A percentile compares a stretch with the other conserved stretches of the same genome.
phyloP scores from a whole-genome alignment of 2,113 vertebrate species.

The Gopherus flavomarginatus region DNA sequence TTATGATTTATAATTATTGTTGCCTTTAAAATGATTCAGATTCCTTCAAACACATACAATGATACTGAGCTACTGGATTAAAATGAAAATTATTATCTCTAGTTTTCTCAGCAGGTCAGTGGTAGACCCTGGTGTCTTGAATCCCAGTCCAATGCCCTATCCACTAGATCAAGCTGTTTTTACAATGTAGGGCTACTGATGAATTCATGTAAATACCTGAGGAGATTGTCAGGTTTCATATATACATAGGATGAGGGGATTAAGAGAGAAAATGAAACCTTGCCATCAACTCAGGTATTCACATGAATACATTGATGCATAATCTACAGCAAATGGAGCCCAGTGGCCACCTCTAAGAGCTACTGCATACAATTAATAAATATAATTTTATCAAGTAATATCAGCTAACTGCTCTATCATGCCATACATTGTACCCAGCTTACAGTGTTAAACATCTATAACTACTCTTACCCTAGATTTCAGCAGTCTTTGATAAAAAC shows the following conservation, averaged over 20 bases:
- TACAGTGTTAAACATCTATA: neutral
- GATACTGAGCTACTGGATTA: neutral
- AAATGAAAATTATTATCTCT: neutral
- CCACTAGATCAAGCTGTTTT: neutral
- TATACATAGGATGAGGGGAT: too few species aligned
- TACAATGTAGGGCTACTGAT: neutral
- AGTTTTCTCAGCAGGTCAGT: neutral
- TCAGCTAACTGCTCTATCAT: neutral
- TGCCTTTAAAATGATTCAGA: neutral
- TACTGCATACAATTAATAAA: neutral
- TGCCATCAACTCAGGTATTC: neutral
- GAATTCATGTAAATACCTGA: too few species aligned
- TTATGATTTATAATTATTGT: neutral
- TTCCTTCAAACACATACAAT: neutral
- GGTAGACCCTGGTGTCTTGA: neutral
- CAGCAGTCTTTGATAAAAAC: conserved; percentile 51
- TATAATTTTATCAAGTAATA: neutral
- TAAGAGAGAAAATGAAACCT: neutral
- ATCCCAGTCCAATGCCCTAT: neutral
- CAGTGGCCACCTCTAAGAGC: neutral
- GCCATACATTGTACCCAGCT: neutral
- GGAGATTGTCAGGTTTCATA: too few species aligned
- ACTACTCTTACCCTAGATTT: neutral
- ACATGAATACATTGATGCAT: neutral
- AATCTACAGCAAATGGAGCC: neutral